Conservation (phyloP, 1,140 invertebrate species). For the Pomacea maculata region DNA sequence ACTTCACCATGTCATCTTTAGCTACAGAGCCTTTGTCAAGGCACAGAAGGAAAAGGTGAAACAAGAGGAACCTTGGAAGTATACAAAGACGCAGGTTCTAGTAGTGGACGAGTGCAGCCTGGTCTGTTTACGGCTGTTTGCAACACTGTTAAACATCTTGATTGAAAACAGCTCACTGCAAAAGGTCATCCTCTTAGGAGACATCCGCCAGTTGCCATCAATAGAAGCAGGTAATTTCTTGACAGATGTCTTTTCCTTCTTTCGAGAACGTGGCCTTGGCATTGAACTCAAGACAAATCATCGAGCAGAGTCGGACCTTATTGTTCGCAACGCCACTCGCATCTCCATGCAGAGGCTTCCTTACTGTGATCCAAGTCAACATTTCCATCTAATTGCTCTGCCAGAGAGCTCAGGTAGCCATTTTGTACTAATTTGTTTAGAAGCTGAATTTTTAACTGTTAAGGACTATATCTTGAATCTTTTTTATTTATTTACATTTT, state of each 20-base stretch:
- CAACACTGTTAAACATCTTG: conserved; percentile 47
- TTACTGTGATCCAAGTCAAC: conserved; percentile 35
- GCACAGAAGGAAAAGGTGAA: neutral
- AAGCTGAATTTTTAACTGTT: too few species aligned
- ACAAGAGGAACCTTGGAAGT: conserved; percentile 39
- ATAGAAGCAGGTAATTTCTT: conserved; percentile 62
- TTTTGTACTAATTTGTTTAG: neutral
- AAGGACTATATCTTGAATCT: too few species aligned
- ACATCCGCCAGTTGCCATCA: conserved; percentile 59
- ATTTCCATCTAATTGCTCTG: conserved; percentile 42
- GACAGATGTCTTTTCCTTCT: conserved; percentile 41
- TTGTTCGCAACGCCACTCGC: conserved; percentile 55
- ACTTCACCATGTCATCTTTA: conserved; percentile 56
- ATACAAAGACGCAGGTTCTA: conserved; percentile 40
- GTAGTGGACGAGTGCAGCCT: conserved; percentile 62
- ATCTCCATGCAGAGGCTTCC: conserved; percentile 48
- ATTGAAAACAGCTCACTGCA: conserved; percentile 44
- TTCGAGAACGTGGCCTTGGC: conserved; percentile 32
- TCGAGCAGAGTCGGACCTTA: conserved; percentile 55
- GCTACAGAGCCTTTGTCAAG: conserved; percentile 37
- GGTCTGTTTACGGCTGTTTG: conserved; percentile 55
- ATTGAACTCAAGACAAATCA: conserved; percentile 56
- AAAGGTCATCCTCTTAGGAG: conserved; percentile 56
- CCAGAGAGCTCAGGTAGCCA: conserved; percentile 19
- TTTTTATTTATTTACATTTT: too few species aligned